Conservation (phyloP, 2,888 invertebrate species). For the Eudemis profundana region DNA sequence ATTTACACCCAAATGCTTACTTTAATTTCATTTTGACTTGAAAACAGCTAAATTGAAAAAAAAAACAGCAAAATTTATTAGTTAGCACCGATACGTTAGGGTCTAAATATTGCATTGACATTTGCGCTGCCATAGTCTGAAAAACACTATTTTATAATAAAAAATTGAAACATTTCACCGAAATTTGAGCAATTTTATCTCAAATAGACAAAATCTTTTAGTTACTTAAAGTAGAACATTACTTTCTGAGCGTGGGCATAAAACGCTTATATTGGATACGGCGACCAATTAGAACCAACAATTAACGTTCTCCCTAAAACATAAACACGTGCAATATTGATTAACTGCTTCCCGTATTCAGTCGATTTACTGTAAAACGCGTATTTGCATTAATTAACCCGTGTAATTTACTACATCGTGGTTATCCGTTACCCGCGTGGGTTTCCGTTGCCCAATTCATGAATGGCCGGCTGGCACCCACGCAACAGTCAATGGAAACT, state of each 20-base stretch:
- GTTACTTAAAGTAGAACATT: too few species aligned
- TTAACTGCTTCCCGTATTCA: constrained; percentile 64
- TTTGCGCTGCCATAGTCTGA: too few species aligned
- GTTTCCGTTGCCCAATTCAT: constrained; percentile 77
- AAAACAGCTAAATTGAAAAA: too few species aligned
- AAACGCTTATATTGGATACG: not conserved
- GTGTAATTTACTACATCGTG: constrained; percentile 68
- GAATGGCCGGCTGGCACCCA: constrained; percentile 81
- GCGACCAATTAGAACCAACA: constrained; percentile 30
- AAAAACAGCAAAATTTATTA: too few species aligned
- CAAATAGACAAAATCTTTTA: too few species aligned
- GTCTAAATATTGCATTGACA: too few species aligned
- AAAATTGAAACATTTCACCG: too few species aligned
- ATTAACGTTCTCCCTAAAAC: constrained; percentile 36
- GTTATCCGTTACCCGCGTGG: constrained; percentile 74
- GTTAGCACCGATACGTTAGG: too few species aligned
- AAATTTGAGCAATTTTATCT: too few species aligned
- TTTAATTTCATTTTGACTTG: too few species aligned
- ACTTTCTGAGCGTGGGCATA: constrained; percentile 1
- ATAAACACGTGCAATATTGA: constrained; percentile 53
- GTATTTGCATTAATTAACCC: constrained; percentile 76
- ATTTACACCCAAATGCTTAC: too few species aligned
- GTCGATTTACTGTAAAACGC: constrained; percentile 67
- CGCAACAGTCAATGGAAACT: constrained; percentile 76
- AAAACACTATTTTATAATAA: too few species aligned